Evolutionary conservation across 2,113 vertebrate species (phyloP).

Genomic region (Siniperca knerii): DNA sequence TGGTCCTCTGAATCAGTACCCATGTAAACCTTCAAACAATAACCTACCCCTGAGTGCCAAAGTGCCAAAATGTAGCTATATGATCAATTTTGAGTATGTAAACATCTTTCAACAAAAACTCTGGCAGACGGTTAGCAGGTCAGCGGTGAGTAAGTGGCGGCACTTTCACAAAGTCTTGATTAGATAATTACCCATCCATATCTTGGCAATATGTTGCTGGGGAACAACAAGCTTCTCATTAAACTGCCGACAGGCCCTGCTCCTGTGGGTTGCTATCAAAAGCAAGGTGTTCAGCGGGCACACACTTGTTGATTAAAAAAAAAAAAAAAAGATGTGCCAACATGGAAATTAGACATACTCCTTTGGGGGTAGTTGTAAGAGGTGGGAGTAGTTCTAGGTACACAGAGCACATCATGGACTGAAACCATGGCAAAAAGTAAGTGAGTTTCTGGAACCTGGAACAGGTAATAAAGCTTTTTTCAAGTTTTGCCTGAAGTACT

Average conservation of each 20-base stretch:
- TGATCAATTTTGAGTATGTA: conserved; percentile 24
- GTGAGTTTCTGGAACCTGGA: conserved; percentile 6
- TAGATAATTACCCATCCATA: conserved; percentile 83
- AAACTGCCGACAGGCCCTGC: conserved; percentile 56
- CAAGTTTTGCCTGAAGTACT: neutral
- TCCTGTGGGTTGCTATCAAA: conserved; percentile 58
- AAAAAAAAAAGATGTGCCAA: conserved; percentile 27
- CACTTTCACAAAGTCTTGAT: conserved; percentile 79
- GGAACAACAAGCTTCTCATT: conserved; percentile 74
- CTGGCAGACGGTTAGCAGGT: conserved; percentile 71
- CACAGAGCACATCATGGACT: conserved; percentile 6
- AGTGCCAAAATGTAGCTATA: neutral
- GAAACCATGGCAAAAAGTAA: conserved; percentile 25
- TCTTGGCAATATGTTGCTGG: conserved; percentile 77
- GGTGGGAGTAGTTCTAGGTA: conserved; percentile 18
- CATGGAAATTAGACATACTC: conserved; percentile 53
- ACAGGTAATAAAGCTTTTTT: neutral
- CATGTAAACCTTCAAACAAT: neutral
- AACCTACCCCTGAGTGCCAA: neutral
- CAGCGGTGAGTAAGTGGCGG: conserved; percentile 72
- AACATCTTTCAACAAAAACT: conserved; percentile 46
- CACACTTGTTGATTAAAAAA: conserved; percentile 69
- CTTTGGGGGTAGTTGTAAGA: conserved; percentile 18
- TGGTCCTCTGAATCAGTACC: neutral
- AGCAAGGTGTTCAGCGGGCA: conserved; percentile 57